Percentiles rank a stretch among this genome's conserved stretches.
Evolutionary conservation across 2,888 invertebrate species (phyloP).

Genomic region (Leucophenga montana): DNA sequence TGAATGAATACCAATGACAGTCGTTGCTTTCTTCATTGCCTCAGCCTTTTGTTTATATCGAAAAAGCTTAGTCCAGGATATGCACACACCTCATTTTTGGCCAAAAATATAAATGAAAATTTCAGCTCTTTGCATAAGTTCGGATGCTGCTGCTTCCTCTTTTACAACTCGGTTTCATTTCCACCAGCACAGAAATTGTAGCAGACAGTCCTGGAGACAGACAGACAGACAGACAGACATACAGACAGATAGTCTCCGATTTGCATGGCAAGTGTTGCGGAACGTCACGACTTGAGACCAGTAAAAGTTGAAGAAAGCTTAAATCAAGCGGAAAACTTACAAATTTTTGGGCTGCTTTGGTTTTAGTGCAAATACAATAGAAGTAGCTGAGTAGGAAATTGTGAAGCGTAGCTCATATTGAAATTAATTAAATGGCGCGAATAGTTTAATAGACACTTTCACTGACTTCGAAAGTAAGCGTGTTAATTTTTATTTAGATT

Average conservation of each 20-base stretch:
- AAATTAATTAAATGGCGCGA: conserved; percentile 35
- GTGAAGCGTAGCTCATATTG: conserved; percentile 5
- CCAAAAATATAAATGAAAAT: conserved; percentile 12
- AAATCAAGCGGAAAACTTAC: conserved; percentile 34
- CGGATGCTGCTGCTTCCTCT: background rate
- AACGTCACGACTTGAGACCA: background rate
- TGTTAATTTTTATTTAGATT: conserved; percentile 25
- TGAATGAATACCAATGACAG: conserved; percentile 2
- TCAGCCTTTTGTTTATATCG: no score
- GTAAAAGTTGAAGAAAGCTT: conserved; percentile 31
- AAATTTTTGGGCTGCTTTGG: conserved; percentile 21
- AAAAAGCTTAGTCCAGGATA: background rate
- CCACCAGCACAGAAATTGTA: no score
- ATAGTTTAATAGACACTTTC: conserved; percentile 25
- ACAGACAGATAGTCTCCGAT: background rate
- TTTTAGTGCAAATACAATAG: background rate
- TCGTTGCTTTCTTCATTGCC: background rate
- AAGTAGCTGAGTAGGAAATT: background rate
- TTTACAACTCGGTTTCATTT: no score
- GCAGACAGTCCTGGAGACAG: no score
- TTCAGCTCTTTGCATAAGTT: conserved; percentile 15
- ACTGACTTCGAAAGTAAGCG: no score
- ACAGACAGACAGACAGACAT: no score
- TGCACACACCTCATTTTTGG: conserved; percentile 4
- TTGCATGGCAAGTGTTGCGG: conserved; percentile 23